These are phyloP conservation scores for Stenurella melanura DNA, from an alignment of 2,888 invertebrate species.

Conservation along the genomic window DNA sequence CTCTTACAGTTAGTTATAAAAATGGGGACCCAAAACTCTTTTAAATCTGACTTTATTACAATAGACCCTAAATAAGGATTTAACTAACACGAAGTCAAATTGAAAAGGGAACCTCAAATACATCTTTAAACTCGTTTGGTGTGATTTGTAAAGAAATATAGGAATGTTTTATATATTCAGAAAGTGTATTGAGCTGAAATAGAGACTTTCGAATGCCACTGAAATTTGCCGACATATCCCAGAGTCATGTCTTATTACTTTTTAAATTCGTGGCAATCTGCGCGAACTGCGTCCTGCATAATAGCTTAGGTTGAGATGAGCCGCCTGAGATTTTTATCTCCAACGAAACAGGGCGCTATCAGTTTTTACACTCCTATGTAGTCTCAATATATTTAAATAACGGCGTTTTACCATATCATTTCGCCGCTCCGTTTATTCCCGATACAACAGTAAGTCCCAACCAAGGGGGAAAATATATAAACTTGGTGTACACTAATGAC, in stretches of 20 bases:
- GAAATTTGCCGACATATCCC: slow-evolving; percentile 12
- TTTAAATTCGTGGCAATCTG: slow-evolving; percentile 30
- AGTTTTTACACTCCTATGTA: slow-evolving; percentile 3
- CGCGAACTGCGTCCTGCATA: slow-evolving; percentile 31
- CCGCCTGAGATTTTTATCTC: slow-evolving; percentile 26
- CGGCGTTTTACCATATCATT: slow-evolving; percentile 5
- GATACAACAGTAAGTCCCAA: too few species aligned
- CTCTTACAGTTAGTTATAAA: slow-evolving; percentile 10
- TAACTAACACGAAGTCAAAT: slow-evolving; percentile 6
- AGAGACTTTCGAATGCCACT: background rate
- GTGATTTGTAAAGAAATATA: slow-evolving; percentile 3
- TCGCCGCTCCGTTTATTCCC: too few species aligned
- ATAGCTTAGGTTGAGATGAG: slow-evolving; percentile 20
- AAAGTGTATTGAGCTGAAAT: slow-evolving; percentile 19
- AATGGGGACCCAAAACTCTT: background rate
- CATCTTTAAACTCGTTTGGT: background rate
- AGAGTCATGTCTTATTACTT: slow-evolving; percentile 18
- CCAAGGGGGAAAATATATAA: too few species aligned
- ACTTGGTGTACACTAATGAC: too few species aligned
- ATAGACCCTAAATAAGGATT: slow-evolving; percentile 11
- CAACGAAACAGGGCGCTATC: slow-evolving; percentile 4
- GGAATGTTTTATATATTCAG: slow-evolving; percentile 13
- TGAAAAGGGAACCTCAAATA: slow-evolving; percentile 3
- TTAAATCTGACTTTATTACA: slow-evolving; percentile 17
- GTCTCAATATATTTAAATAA: slow-evolving; percentile 12